phyloP scores from a whole-genome alignment of 2,797 vertebrate genomes.

The Microhierax caerulescens region DNA sequence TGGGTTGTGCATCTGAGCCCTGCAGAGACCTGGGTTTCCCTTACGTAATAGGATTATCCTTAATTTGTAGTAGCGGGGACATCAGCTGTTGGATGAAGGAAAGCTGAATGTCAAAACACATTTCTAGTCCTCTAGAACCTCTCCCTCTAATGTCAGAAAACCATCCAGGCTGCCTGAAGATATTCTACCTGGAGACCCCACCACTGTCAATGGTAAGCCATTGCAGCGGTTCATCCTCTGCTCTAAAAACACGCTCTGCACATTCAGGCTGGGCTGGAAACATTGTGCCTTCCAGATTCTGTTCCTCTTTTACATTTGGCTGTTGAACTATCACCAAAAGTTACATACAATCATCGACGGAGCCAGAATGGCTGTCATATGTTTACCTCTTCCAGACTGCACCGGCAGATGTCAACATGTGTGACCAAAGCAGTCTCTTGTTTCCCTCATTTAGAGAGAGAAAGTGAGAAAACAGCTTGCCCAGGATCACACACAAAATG shows the following conservation, averaged over 20 bases:
- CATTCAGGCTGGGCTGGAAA: neutral
- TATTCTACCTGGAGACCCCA: neutral
- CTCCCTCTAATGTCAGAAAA: neutral
- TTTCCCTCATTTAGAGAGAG: neutral
- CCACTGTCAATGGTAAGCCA: neutral
- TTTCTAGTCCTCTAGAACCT: neutral
- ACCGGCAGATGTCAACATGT: neutral
- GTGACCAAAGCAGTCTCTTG: neutral
- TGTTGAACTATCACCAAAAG: neutral
- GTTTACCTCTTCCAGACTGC: neutral
- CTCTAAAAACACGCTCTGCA: neutral
- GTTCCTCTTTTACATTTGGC: neutral
- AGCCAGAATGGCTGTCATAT: neutral
- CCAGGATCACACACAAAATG: neutral
- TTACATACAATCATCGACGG: fast-evolving
- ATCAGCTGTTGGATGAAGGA: neutral
- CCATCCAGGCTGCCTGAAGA: neutral
- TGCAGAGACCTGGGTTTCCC: neutral
- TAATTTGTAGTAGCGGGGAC: neutral
- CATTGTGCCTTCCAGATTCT: neutral
- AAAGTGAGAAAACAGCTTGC: neutral
- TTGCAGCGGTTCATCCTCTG: neutral
- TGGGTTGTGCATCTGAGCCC: neutral
- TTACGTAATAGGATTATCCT: neutral
- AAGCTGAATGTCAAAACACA: neutral